Conservation (phyloP, 2,888 invertebrate genomes). For the Melangyna quadrimaculata region DNA sequence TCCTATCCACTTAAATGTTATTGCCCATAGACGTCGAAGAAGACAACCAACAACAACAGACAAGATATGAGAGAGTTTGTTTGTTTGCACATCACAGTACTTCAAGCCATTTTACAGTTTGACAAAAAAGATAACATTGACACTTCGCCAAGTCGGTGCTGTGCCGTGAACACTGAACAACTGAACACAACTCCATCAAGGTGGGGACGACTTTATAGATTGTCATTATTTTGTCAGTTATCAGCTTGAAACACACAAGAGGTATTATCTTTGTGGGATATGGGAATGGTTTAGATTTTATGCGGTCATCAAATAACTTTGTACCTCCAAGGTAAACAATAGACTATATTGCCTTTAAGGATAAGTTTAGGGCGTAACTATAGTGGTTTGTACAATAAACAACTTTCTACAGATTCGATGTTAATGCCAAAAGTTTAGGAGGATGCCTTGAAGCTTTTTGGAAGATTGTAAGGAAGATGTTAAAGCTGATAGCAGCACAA, state of each 20-base stretch:
- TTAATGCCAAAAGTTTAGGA: slow-evolving; percentile 10
- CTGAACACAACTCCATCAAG: slow-evolving; percentile 38
- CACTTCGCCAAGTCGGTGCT: slow-evolving; percentile 20
- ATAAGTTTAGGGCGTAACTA: background rate
- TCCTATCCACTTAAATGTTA: slow-evolving; percentile 44
- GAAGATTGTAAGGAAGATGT: background rate
- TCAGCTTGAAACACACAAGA: slow-evolving; percentile 27
- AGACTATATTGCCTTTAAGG: slow-evolving; percentile 24
- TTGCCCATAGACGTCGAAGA: slow-evolving; percentile 36
- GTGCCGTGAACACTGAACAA: background rate
- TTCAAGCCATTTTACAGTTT: slow-evolving; percentile 54
- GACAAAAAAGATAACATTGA: slow-evolving; percentile 34
- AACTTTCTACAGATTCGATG: slow-evolving; percentile 15
- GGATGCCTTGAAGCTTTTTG: background rate
- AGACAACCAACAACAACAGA: background rate
- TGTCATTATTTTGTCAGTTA: slow-evolving; percentile 6
- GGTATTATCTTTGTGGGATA: slow-evolving; percentile 24
- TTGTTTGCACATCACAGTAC: slow-evolving; percentile 2
- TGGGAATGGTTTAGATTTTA: slow-evolving; percentile 26
- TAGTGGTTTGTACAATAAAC: background rate
- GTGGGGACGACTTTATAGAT: background rate
- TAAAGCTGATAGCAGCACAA: background rate
- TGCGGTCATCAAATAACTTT: slow-evolving; percentile 33
- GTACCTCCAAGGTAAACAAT: slow-evolving; percentile 17
- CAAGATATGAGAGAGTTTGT: slow-evolving; percentile 33